Percentiles rank a stretch among this genome's conserved stretches.
phyloP scores from a whole-genome alignment of 2,888 invertebrate species.

The Athalia cordata region DNA sequence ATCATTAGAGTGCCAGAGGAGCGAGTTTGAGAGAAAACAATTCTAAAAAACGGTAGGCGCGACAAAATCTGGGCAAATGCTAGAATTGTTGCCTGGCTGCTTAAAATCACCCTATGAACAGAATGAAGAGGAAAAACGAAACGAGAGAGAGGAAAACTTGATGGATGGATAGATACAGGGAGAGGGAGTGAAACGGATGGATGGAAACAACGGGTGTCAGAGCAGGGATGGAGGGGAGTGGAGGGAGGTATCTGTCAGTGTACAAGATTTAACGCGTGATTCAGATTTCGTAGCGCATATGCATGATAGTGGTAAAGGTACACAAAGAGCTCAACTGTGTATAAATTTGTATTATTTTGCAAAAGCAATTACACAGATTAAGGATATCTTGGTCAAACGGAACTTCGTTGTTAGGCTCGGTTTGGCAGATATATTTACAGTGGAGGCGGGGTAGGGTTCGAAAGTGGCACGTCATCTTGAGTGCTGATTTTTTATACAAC shows the following conservation, averaged over 20 bases:
- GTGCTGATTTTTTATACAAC: background rate
- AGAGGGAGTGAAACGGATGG: slow-evolving; percentile 23
- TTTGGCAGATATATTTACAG: background rate
- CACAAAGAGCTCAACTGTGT: background rate
- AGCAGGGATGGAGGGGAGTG: slow-evolving; percentile 50
- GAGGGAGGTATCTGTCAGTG: slow-evolving; percentile 50
- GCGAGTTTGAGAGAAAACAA: no score
- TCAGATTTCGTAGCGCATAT: slow-evolving; percentile 15
- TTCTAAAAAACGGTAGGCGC: no score
- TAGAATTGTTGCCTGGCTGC: no score
- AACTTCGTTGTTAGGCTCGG: background rate
- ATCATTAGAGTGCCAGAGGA: no score
- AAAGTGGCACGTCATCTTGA: slow-evolving; percentile 33
- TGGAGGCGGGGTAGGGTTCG: background rate
- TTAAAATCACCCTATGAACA: no score
- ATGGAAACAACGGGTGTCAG: slow-evolving; percentile 30
- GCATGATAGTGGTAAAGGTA: background rate
- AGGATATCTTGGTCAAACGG: no score
- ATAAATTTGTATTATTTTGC: no score
- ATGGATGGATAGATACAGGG: background rate
- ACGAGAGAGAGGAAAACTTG: no score
- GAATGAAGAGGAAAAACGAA: no score
- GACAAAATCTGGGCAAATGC: no score
- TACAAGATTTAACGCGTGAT: slow-evolving; percentile 10
- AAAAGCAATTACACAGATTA: background rate